Base-by-base conservation (phyloP, 2,888 invertebrate genomes). In the Dichetophora obliterata region DNA sequence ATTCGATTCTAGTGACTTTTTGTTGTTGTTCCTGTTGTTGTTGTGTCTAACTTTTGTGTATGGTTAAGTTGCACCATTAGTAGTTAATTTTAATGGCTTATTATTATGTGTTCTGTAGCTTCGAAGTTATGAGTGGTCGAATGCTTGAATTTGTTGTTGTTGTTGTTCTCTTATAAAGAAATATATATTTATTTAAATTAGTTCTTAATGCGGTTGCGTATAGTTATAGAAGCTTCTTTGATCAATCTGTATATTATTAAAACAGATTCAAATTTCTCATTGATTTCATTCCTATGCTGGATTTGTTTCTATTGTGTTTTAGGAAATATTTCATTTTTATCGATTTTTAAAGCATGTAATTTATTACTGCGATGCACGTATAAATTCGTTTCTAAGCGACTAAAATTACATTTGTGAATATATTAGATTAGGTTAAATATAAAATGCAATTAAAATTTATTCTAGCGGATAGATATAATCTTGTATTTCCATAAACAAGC, bases 11-110 rank as follows among this genome's bases (percentile, higher is more conserved):
- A 66, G 16, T 59, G 43, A 43, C 43, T 43, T 43, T 43, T 43
- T 43, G 63, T 54, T 52, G 52, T 27, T 19, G 76, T 71, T 72
- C 77, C 5, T 54, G 69, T 69, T 43, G 59, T 19, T 48, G 16
- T 70, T 48, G 54, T 22, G 27, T 22, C 19, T 54, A 19, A 19
- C 63, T 69, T 69, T 34, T 65, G 50, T 69, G 57, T 84, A 85
- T 86, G 85, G 84, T 86, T 85, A 85, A 86, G 85, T 84, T 86
- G 87, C 85, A 87, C 85, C 63, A 87, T 87, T 87, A 86, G 86
- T 84, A 86, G 84, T 87, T 85, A 87, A 86, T 86, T 87, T 86
- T 87, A 86, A 86, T 87, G 86, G 85, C 82, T 85, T 85, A 84
- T 86, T 86, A 85, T 85, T 83, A 80, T 77, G 83, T 83, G 24